Evolutionary conservation across 2,797 vertebrate species (phyloP).

Genomic region (Nyctalus aviator): DNA sequence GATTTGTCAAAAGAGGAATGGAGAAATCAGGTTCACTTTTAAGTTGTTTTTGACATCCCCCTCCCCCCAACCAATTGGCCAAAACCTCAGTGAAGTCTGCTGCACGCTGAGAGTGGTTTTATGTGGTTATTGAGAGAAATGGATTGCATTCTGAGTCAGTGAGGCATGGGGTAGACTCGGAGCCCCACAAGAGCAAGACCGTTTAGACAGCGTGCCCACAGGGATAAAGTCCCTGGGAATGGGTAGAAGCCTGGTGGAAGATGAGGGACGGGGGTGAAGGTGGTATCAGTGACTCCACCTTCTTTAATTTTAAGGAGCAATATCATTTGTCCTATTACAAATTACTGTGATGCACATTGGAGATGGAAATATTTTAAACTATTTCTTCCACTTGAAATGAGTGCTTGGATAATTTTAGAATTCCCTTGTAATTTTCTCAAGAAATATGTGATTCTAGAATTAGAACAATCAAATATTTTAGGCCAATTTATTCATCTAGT

Average conservation of each 20-base stretch:
- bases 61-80: not conserved
- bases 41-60: not conserved
- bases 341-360: not conserved
- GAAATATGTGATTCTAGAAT: not conserved
- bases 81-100: not conserved
- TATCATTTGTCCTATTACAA: not conserved
- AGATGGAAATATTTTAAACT: not conserved
- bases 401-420: slow-evolving; percentile 37
- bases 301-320: not conserved
- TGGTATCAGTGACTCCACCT: not conserved
- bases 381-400: slow-evolving; percentile 32
- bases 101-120: not conserved
- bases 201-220: not conserved
- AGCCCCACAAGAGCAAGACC: not conserved
- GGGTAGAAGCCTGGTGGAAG: not conserved
- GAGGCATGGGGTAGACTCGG: not conserved
- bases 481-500: slow-evolving; percentile 5
- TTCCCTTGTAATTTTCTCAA: not conserved
- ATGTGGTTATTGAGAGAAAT: not conserved
- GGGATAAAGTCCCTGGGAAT: not conserved
- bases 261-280: not conserved
- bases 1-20: not conserved
- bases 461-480: slow-evolving; percentile 41
- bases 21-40: not conserved
- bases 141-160: not conserved